These are phyloP conservation scores for Falcunculus frontatus DNA, from an alignment of 2,113 vertebrate species.

Conservation along the genomic window DNA sequence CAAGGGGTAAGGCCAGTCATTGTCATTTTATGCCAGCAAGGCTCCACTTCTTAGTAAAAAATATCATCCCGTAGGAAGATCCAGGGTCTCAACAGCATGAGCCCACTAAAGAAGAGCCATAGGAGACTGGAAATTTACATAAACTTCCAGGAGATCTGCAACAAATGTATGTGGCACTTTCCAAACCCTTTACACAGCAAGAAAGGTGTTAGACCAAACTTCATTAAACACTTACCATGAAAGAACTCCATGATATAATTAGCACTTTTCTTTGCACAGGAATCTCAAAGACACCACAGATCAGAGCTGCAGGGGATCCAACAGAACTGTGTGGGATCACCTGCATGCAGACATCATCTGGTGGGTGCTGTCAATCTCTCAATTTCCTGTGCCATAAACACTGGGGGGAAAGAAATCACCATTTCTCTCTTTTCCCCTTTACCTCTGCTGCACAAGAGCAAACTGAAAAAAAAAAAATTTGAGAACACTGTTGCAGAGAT, in stretches of 20 bases:
- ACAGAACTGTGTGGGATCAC: neutral
- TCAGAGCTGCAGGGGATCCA: neutral
- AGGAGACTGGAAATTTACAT: neutral
- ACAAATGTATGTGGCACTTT: neutral
- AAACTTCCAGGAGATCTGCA: neutral
- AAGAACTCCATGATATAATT: neutral
- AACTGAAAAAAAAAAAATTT: neutral
- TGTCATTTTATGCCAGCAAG: neutral
- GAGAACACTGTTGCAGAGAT: slow-evolving; percentile 49
- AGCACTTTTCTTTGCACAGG: neutral
- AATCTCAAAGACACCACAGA: neutral
- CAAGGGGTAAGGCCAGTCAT: neutral
- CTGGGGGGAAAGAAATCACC: neutral
- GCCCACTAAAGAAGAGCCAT: neutral
- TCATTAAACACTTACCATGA: neutral
- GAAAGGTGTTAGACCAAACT: neutral
- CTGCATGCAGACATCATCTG: neutral
- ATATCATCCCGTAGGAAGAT: neutral
- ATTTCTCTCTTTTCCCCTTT: neutral
- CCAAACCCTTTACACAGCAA: neutral
- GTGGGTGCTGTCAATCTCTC: neutral
- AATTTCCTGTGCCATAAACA: neutral
- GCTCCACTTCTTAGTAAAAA: neutral
- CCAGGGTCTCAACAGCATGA: neutral
- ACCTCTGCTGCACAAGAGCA: slow-evolving; percentile 12